Evolutionary conservation across 23 tunicate species (phyloP), one percentile per base, ranked within the genome.

Genomic region (Halocynthia aurantium): DNA sequence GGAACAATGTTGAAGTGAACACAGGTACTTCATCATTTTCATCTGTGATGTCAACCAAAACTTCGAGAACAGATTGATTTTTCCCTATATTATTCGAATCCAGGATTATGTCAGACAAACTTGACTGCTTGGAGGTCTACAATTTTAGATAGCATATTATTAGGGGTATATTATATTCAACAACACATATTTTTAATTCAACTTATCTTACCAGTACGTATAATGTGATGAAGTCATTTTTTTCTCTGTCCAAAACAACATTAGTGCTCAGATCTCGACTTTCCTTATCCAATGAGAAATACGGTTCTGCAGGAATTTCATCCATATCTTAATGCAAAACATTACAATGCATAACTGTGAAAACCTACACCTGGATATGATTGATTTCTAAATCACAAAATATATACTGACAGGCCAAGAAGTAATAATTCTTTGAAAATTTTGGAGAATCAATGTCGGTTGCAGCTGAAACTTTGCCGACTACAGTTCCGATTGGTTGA

Each of bases 1-100:
- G 7, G 66, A 82, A 82, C 8, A 11, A 7, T 6, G 57, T 52
- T 21, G 20, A 54, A 53, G 31, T 12, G 57, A 87, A 87, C 49
- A 54, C 55, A 8, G 93, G 93, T 8, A 86, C 57, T 55, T 82
- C 82, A 53, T 87, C 93, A 72, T 87, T 87, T 0, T 70, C 65
- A 62, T 87, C 93, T 5, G 6, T 13, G 40, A 87, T 68, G 52
- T 22, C 55, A 15, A 87, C 60, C 5, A 58, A 15, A n/a, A 82
- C 93, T 57, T 61, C 81, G 11, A 82, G 70, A 52, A 81, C 52
- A 6, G 77, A 31, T 31, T 31, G 2, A 31, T 31, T 31, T 31
- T 60, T 60, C 4, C 64, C 4, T 15, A 15, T 17, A 60, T 60
- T 15, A 17, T 15, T 60, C 64, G n/a, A 60, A 15, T 15, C n/a